These are phyloP conservation scores for Diadophis punctatus DNA, from an alignment of 2,113 vertebrate species.

Conservation along the genomic window DNA sequence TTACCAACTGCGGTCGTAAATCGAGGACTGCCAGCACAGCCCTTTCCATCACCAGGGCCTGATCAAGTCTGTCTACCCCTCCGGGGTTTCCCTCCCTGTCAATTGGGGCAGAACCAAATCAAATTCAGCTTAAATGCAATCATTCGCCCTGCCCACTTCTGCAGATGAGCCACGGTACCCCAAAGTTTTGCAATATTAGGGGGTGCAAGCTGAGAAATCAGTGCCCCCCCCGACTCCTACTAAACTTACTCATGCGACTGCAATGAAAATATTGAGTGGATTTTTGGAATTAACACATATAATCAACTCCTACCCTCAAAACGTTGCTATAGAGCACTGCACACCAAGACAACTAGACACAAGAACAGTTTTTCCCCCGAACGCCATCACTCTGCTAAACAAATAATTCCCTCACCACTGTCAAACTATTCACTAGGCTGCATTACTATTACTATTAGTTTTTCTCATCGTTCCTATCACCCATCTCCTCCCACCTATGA, in stretches of 20 bases:
- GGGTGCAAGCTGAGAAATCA: neutral
- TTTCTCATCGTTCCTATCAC: too few species aligned
- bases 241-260: neutral
- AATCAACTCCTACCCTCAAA: too few species aligned
- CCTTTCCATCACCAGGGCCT: too few species aligned
- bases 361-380: too few species aligned
- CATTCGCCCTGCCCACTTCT: neutral
- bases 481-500: too few species aligned
- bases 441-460: too few species aligned
- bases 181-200: neutral
- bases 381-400: too few species aligned
- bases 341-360: too few species aligned
- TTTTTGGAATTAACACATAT: neutral
- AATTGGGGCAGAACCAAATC: neutral
- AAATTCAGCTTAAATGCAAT: neutral
- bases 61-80: neutral
- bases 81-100: neutral
- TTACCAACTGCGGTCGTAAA: too few species aligned
- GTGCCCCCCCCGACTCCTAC: neutral
- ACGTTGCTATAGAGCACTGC: too few species aligned
- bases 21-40: neutral
- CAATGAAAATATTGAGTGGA: neutral
- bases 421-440: too few species aligned
- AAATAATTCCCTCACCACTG: too few species aligned
- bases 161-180: neutral